These are phyloP conservation scores for Acanthopagrus latus DNA, from an alignment of 2,797 vertebrate genomes.

Conservation along the genomic window DNA sequence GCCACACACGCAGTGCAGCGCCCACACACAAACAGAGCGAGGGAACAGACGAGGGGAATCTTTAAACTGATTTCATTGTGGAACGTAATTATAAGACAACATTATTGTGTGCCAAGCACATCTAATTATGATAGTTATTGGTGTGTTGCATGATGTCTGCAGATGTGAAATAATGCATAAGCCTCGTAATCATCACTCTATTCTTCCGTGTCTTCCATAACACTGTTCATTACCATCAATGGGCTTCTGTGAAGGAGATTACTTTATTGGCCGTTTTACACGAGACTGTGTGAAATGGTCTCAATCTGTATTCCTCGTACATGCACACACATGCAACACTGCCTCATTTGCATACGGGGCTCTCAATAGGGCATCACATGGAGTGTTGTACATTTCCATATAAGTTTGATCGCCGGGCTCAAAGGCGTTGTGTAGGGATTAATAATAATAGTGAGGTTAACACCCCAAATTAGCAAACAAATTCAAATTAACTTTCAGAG, in stretches of 20 bases:
- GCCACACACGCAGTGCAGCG: constrained; percentile 48
- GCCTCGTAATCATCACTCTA: constrained; percentile 68
- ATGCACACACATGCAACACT: not conserved
- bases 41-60: constrained; percentile 21
- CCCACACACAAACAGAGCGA: constrained; percentile 16
- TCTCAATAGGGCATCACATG: not conserved
- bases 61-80: constrained; percentile 60
- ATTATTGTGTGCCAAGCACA: constrained; percentile 62
- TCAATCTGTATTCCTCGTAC: constrained; percentile 34
- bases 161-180: constrained; percentile 64
- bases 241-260: constrained; percentile 52
- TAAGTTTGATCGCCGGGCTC: not conserved
- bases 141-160: constrained; percentile 48
- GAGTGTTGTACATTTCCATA: not conserved
- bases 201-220: constrained; percentile 63
- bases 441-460: not conserved
- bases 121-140: constrained; percentile 75
- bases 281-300: constrained; percentile 40
- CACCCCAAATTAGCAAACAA: not conserved
- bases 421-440: not conserved
- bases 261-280: constrained; percentile 54
- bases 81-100: constrained; percentile 73
- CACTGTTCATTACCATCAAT: constrained; percentile 69
- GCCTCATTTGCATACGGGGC: constrained; percentile 12
- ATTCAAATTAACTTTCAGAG: no score